A percentile compares a stretch with the other conserved stretches of the same genome.
Conservation (phyloP, 2,113 vertebrate genomes). For the Tetraodon nigroviridis region DNA sequence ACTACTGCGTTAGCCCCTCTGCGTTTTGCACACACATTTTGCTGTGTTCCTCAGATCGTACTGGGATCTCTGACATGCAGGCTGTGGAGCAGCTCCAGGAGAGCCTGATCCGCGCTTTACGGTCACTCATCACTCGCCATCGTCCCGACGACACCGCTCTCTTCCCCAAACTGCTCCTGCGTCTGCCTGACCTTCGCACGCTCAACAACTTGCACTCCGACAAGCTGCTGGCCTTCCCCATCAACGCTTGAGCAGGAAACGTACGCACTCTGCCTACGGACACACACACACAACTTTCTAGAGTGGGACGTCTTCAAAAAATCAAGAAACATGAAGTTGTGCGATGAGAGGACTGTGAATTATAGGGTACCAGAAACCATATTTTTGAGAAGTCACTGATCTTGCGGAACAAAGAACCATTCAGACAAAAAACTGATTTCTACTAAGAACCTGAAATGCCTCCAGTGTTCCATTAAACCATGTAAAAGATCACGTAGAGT, state of each 20-base stretch:
- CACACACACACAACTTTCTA: conserved; percentile 28
- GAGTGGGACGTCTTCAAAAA: conserved; percentile 27
- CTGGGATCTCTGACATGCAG: conserved; percentile 65
- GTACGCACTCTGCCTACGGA: not conserved
- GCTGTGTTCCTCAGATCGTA: conserved; percentile 63
- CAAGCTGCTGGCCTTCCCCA: conserved; percentile 78
- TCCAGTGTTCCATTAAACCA: conserved; percentile 26
- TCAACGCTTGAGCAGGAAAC: conserved; percentile 63
- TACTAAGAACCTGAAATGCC: conserved; percentile 31
- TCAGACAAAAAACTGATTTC: conserved; percentile 27
- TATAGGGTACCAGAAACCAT: conserved; percentile 10
- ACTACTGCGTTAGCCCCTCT: conserved; percentile 11
- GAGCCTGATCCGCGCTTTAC: conserved; percentile 71
- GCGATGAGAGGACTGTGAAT: conserved; percentile 27
- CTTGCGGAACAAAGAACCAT: conserved; percentile 14
- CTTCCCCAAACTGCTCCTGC: conserved; percentile 75
- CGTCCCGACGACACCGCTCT: conserved; percentile 69
- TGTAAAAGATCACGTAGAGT: conserved; percentile 35
- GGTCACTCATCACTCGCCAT: conserved; percentile 69
- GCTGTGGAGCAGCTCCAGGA: conserved; percentile 79
- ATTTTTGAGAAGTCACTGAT: conserved; percentile 25
- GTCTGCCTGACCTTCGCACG: conserved; percentile 76
- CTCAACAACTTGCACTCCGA: conserved; percentile 79
- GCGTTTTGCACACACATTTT: conserved; percentile 10
- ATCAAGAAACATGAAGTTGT: conserved; percentile 32